A percentile compares a stretch with the other conserved stretches of the same genome.
phyloP scores from a whole-genome alignment of 2,888 invertebrate genomes.

The Anodontia alba region DNA sequence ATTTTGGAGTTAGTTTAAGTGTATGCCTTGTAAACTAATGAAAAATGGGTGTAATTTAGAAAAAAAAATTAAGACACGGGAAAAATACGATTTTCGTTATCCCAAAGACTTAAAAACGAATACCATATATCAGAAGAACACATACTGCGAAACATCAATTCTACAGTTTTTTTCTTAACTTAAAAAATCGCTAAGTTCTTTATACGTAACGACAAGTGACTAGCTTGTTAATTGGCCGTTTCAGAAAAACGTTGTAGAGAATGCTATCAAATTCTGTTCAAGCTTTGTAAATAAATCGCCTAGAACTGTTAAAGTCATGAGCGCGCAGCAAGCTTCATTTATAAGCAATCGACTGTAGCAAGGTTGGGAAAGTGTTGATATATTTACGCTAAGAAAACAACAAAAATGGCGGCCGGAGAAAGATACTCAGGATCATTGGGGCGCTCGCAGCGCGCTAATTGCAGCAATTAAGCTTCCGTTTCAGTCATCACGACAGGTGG shows the following conservation, averaged over 20 bases:
- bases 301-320: constrained; percentile 59
- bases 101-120: neutral
- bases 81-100: constrained; percentile 16
- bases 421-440: constrained; percentile 46
- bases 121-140: constrained; percentile 16
- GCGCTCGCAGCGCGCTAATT: constrained; percentile 57
- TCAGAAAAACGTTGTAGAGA: constrained; percentile 50
- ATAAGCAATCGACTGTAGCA: constrained; percentile 61
- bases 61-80: constrained; percentile 19
- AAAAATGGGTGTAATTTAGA: neutral
- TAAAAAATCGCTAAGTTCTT: neutral
- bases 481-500: constrained; percentile 64
- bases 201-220: constrained; percentile 58
- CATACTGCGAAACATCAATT: constrained; percentile 22
- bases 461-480: constrained; percentile 61
- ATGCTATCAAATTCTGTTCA: constrained; percentile 57
- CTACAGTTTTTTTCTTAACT: constrained; percentile 6
- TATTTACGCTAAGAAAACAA: constrained; percentile 65
- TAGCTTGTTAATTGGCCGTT: constrained; percentile 51
- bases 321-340: constrained; percentile 61
- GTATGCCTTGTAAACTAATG: neutral
- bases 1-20: too few relatives aligned
- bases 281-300: constrained; percentile 63
- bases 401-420: constrained; percentile 51
- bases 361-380: constrained; percentile 56